Percentiles rank a stretch among this genome's conserved stretches.
Conservation (phyloP, 2,888 invertebrate species). For the Belgica antarctica region DNA sequence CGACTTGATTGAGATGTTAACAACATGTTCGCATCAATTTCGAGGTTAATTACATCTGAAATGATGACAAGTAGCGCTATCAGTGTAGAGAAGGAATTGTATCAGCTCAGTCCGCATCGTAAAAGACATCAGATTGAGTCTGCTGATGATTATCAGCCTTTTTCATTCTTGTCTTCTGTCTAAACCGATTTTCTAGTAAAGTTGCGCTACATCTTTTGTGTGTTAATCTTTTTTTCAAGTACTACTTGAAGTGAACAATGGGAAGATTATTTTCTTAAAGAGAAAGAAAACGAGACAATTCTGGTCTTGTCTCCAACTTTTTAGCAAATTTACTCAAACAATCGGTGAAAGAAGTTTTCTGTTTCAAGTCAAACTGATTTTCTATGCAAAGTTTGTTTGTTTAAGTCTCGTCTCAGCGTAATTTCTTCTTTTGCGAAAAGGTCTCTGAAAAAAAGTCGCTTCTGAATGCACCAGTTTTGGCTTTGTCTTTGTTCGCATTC, state of each 20-base stretch:
- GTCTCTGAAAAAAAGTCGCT: background rate
- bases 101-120: background rate
- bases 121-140: background rate
- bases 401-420: background rate
- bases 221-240: slow-evolving; percentile 43
- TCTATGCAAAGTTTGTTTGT: slow-evolving; percentile 32
- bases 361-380: slow-evolving; percentile 22
- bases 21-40: slow-evolving; percentile 28
- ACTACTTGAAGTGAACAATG: slow-evolving; percentile 34
- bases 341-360: background rate
- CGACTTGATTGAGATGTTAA: slow-evolving; percentile 41
- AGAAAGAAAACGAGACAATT: background rate
- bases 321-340: slow-evolving; percentile 6
- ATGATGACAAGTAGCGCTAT: background rate
- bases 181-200: slow-evolving; percentile 30
- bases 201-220: slow-evolving; percentile 42
- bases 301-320: slow-evolving; percentile 8
- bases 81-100: background rate
- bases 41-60: background rate
- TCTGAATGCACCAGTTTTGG: slow-evolving; percentile 7
- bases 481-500: background rate
- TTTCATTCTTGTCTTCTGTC: slow-evolving; percentile 31
- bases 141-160: slow-evolving; percentile 1
- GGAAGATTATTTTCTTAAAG: slow-evolving; percentile 25
- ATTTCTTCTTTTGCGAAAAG: slow-evolving; percentile 6